Conservation (phyloP, 2,113 vertebrate genomes). For the Vulpes ferrilata region DNA sequence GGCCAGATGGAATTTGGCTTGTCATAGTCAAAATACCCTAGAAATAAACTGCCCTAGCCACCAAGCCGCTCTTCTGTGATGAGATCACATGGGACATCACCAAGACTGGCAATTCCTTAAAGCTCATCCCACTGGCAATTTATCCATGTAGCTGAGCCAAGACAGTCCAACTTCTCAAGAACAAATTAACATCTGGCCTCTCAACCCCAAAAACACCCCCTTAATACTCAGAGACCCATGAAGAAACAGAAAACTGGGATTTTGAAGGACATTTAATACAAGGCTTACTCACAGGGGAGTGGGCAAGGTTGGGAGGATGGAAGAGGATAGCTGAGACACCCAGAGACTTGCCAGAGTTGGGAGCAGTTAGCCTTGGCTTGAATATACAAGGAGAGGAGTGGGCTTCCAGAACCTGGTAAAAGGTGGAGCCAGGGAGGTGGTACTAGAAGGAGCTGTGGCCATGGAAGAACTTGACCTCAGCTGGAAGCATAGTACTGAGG, state of each 20-base stretch:
- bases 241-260: neutral
- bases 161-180: neutral
- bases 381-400: neutral
- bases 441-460: neutral
- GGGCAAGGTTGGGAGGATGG: neutral
- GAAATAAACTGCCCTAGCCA: neutral
- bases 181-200: neutral
- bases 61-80: neutral
- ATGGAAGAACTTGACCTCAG: neutral
- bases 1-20: neutral
- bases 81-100: neutral
- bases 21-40: neutral
- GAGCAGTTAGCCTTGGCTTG: neutral
- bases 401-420: neutral
- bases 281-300: neutral
- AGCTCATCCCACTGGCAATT: neutral
- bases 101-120: neutral
- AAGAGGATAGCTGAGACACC: neutral
- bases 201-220: neutral
- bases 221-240: neutral
- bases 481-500: rapidly evolving
- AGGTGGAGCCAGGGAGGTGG: neutral
- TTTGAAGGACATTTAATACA: neutral
- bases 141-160: neutral
- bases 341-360: neutral